phyloP scores from a whole-genome alignment of 2,113 vertebrate genomes.

The Eublepharis macularius region DNA sequence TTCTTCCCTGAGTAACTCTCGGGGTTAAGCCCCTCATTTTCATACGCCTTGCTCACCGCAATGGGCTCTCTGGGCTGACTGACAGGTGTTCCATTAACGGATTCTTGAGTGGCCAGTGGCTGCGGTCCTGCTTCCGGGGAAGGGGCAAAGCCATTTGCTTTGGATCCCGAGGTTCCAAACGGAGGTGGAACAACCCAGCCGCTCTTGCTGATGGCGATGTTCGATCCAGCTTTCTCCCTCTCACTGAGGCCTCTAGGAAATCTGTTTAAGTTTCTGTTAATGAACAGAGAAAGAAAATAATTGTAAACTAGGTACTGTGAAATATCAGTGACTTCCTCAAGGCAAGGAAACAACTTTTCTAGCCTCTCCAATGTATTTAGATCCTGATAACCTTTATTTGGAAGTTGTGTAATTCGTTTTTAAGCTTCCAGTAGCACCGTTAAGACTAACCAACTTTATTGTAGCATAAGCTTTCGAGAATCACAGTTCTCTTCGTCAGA shows the following conservation, averaged over 20 bases:
- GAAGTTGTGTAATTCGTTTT: background rate
- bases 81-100: background rate
- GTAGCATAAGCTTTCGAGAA: no score
- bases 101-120: background rate
- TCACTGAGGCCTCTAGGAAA: slow-evolving; percentile 44
- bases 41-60: background rate
- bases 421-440: no score
- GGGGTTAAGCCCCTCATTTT: background rate
- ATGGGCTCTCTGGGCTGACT: slow-evolving; percentile 21
- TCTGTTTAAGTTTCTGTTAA: slow-evolving; percentile 50
- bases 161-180: background rate
- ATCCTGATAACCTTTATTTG: background rate
- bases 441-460: no score
- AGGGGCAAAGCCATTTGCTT: slow-evolving; percentile 2
- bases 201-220: background rate
- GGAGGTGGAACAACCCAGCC: background rate
- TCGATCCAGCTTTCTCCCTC: slow-evolving; percentile 31
- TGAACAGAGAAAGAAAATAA: no score
- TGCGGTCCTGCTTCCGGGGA: background rate
- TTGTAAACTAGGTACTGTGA: background rate
- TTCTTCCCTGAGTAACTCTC: slow-evolving; percentile 49
- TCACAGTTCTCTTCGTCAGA: no score
- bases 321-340: background rate
- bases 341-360: background rate
- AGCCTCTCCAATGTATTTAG: background rate